Conservation (phyloP, 2,888 invertebrate genomes). For the Standfussiana lucernea region DNA sequence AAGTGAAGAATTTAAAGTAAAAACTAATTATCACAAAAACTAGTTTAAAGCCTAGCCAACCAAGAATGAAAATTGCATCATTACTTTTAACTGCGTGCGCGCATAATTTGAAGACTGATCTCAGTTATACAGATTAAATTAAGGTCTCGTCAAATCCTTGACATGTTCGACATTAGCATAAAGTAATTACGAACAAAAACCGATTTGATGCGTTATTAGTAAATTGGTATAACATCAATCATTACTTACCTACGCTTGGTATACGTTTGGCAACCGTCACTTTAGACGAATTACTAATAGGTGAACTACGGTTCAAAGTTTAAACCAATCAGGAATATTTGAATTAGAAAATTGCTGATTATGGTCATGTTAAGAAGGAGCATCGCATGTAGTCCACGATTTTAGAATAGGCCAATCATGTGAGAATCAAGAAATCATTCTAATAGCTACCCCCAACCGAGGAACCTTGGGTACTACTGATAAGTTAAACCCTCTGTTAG, state of each 20-base stretch:
- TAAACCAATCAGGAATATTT: conserved; percentile 37
- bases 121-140: conserved; percentile 62
- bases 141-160: conserved; percentile 73
- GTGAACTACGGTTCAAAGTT: conserved; percentile 30
- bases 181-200: conserved; percentile 72
- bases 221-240: conserved; percentile 65
- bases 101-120: conserved; percentile 35
- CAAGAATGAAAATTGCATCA: conserved; percentile 51
- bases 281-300: conserved; percentile 36
- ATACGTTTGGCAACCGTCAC: conserved; percentile 26
- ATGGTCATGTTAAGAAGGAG: background rate
- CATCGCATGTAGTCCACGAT: background rate
- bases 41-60: conserved; percentile 18
- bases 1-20: conserved; percentile 1
- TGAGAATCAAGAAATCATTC: background rate
- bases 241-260: conserved; percentile 37
- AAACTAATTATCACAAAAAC: conserved; percentile 17
- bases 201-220: conserved; percentile 62
- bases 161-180: conserved; percentile 59
- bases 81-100: conserved; percentile 40
- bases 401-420: background rate
- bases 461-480: background rate
- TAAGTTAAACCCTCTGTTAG: background rate
- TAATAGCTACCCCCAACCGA: background rate
- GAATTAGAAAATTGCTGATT: conserved; percentile 10